These are phyloP conservation scores for Torymus auratus DNA, from an alignment of 2,888 invertebrate genomes.

Conservation along the genomic window DNA sequence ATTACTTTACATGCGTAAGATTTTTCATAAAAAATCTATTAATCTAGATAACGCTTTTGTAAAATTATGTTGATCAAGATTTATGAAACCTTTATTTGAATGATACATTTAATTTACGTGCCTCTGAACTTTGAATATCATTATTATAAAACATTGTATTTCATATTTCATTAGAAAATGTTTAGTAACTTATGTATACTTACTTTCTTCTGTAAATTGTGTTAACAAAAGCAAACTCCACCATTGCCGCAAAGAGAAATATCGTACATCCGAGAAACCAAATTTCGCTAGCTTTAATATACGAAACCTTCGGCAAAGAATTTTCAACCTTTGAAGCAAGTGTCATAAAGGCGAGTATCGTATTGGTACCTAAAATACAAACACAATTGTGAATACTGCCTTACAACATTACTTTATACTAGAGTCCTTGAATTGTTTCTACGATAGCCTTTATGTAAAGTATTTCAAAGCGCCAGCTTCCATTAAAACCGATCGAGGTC, in stretches of 20 bases:
- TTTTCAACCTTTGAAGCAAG: slow-evolving; percentile 90
- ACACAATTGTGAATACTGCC: not conserved
- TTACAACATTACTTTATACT: slow-evolving; percentile 6
- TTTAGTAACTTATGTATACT: slow-evolving; percentile 68
- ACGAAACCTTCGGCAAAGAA: slow-evolving; percentile 91
- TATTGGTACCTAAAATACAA: slow-evolving; percentile 83
- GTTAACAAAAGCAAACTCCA: slow-evolving; percentile 93
- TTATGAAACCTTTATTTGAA: too few species aligned
- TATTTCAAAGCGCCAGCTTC: slow-evolving; percentile 18
- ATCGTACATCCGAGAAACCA: slow-evolving; percentile 92
- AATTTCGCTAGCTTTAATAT: slow-evolving; percentile 92
- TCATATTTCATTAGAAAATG: too few species aligned
- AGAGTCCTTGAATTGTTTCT: slow-evolving; percentile 47
- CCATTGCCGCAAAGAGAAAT: slow-evolving; percentile 90
- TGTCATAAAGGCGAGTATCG: slow-evolving; percentile 92
- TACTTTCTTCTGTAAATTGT: slow-evolving; percentile 91
- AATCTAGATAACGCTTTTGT: too few species aligned
- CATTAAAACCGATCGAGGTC: slow-evolving; percentile 37
- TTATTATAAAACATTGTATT: too few species aligned
- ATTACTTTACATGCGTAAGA: too few species aligned
- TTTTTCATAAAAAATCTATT: too few species aligned
- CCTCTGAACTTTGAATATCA: too few species aligned
- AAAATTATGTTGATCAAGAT: too few species aligned
- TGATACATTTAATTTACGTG: too few species aligned
- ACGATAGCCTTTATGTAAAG: slow-evolving; percentile 31